phyloP scores from a whole-genome alignment of 2,113 vertebrate genomes.

The Sisor rabdophorus region DNA sequence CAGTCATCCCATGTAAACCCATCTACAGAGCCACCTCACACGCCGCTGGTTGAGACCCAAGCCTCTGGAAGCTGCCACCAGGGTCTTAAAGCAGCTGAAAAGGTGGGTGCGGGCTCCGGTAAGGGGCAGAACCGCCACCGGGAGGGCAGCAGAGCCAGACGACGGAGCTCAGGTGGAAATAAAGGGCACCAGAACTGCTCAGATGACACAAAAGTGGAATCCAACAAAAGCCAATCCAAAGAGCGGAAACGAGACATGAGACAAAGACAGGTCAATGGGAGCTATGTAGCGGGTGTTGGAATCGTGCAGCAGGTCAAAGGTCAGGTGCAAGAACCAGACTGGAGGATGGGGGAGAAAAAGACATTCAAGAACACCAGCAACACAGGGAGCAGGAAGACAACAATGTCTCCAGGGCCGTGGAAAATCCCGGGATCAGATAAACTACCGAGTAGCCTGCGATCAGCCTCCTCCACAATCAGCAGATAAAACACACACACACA shows the following conservation, averaged over 20 bases:
- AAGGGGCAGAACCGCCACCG: conserved; percentile 70
- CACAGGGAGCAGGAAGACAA: conserved; percentile 76
- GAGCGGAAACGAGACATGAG: conserved; percentile 62
- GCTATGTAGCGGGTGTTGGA: conserved; percentile 60
- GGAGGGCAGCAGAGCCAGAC: conserved; percentile 79
- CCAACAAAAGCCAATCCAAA: conserved; percentile 72
- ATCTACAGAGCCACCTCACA: conserved; percentile 83
- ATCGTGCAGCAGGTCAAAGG: conserved; percentile 58
- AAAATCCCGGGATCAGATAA: conserved; percentile 94
- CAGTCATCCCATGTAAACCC: conserved; percentile 89
- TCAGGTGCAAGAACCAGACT: conserved; percentile 66
- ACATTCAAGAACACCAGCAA: conserved; percentile 66
- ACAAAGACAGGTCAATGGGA: conserved; percentile 67
- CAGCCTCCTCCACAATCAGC: conserved; percentile 85
- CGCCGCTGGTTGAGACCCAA: conserved; percentile 82
- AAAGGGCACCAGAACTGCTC: conserved; percentile 58
- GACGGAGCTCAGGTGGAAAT: conserved; percentile 63
- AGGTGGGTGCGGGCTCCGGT: conserved; percentile 56
- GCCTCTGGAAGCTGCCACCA: conserved; percentile 73
- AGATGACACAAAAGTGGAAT: conserved; percentile 69
- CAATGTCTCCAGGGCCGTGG: conserved; percentile 92
- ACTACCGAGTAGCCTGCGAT: conserved; percentile 82
- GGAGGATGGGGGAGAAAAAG: conserved; percentile 71
- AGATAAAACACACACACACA: conserved; percentile 71
- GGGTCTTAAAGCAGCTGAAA: conserved; percentile 76